A percentile compares a stretch with the other conserved stretches of the same genome.
Evolutionary conservation across 2,797 vertebrate genomes (phyloP).

Genomic region (Arctocebus calabarensis): DNA sequence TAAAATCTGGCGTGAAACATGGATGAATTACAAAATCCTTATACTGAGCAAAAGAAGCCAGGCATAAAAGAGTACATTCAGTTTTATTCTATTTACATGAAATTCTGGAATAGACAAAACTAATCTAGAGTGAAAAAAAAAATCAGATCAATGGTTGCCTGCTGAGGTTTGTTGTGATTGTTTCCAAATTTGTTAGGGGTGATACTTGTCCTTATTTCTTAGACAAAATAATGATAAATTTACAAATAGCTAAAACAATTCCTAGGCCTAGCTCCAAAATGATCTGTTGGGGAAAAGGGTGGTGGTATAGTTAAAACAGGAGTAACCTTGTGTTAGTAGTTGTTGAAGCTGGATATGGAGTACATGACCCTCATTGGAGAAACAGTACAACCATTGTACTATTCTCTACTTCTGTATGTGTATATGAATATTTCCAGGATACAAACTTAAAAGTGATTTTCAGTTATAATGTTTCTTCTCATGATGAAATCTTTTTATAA

Average conservation of each 20-base stretch:
- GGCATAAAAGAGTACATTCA: not conserved
- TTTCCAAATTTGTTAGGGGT: slow-evolving; percentile 7
- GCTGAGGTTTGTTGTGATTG: not conserved
- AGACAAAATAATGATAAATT: not conserved
- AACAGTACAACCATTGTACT: not conserved
- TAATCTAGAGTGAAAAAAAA: not conserved
- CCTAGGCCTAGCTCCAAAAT: not conserved
- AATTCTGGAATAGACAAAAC: not conserved
- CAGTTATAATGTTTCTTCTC: not conserved
- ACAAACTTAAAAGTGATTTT: not conserved
- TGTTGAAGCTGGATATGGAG: not conserved
- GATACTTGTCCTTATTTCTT: slow-evolving; percentile 28
- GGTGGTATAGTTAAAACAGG: not conserved
- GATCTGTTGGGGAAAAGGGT: not conserved
- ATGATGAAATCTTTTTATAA: slow-evolving; percentile 1
- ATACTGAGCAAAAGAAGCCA: slow-evolving; percentile 26
- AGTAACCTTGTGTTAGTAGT: not conserved
- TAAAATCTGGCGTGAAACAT: slow-evolving; percentile 37
- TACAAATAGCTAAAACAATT: not conserved
- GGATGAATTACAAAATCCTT: slow-evolving; percentile 22
- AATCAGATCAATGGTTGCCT: not conserved
- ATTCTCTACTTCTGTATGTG: not conserved
- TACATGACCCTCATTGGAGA: not conserved
- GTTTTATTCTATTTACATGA: slow-evolving; percentile 11
- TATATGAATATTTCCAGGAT: not conserved